These are phyloP conservation scores for Acanthococcus lagerstroemiae DNA, from an alignment of 2,888 invertebrate species.

Conservation along the genomic window DNA sequence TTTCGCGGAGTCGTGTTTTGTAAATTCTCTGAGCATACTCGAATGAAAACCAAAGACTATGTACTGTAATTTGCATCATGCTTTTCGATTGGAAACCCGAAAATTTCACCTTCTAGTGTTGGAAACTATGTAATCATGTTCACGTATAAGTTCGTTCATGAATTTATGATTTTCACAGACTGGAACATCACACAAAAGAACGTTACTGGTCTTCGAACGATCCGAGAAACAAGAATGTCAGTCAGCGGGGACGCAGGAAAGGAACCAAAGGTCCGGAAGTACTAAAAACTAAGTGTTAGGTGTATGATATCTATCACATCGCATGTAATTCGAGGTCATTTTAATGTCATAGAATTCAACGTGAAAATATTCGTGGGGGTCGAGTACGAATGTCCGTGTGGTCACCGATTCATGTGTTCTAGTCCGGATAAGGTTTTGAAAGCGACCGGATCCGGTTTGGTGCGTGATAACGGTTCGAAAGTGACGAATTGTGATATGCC, in stretches of 20 bases:
- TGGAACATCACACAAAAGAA: constrained; percentile 34
- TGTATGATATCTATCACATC: too few relatives aligned
- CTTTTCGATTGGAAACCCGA: too few relatives aligned
- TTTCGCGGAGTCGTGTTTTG: too few relatives aligned
- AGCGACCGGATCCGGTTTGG: constrained; percentile 58
- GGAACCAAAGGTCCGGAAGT: constrained; percentile 44
- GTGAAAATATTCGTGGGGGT: constrained; percentile 90
- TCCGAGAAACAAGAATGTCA: constrained; percentile 28
- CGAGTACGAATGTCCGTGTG: constrained; percentile 95
- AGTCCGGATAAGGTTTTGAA: constrained; percentile 72
- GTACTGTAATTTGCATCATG: too few relatives aligned
- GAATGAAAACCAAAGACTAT: too few relatives aligned
- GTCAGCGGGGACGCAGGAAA: constrained; percentile 38
- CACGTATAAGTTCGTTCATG: too few relatives aligned
- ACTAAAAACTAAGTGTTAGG: too few relatives aligned
- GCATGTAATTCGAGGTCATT: neutral
- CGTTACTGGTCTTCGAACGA: constrained; percentile 32
- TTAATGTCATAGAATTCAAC: constrained; percentile 50
- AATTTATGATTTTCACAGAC: constrained; percentile 18
- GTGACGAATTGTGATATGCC: constrained; percentile 86
- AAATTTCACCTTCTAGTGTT: too few relatives aligned
- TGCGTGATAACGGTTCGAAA: constrained; percentile 71
- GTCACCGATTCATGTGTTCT: constrained; percentile 90
- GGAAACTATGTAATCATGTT: too few relatives aligned
- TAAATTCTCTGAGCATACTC: too few relatives aligned